These are phyloP conservation scores for Dicerorhinus sumatrensis DNA, from an alignment of 2,113 vertebrate genomes.

Conservation along the genomic window DNA sequence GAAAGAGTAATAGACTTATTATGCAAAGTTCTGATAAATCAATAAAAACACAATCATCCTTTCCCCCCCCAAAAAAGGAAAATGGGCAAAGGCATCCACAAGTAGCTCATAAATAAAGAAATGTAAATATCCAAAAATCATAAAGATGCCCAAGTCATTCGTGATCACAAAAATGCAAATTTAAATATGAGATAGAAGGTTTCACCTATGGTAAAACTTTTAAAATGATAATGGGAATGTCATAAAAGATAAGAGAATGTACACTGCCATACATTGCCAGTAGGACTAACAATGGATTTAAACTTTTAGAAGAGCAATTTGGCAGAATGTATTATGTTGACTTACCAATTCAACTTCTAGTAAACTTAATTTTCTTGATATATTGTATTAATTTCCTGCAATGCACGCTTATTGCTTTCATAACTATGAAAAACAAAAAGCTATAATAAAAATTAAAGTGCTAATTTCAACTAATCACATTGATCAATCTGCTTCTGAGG, in stretches of 20 bases:
- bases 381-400: not conserved
- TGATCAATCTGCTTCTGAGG: not conserved
- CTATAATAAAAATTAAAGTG: not conserved
- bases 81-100: not conserved
- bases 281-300: not conserved
- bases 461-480: not conserved
- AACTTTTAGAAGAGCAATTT: constrained; percentile 5
- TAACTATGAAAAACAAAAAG: not conserved
- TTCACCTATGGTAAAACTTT: not conserved
- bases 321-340: not conserved
- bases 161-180: not conserved
- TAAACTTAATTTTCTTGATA: not conserved
- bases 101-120: not conserved
- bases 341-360: not conserved
- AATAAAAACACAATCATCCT: not conserved
- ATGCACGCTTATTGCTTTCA: not conserved
- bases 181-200: not conserved
- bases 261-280: not conserved
- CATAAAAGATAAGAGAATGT: not conserved
- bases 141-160: not conserved
- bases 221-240: not conserved
- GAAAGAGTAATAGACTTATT: not conserved
- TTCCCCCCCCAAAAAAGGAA: not conserved
- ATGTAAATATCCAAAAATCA: not conserved
- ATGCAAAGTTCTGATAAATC: not conserved